Conservation (phyloP, 2,888 invertebrate species). For the Tetranychus piercei region DNA sequence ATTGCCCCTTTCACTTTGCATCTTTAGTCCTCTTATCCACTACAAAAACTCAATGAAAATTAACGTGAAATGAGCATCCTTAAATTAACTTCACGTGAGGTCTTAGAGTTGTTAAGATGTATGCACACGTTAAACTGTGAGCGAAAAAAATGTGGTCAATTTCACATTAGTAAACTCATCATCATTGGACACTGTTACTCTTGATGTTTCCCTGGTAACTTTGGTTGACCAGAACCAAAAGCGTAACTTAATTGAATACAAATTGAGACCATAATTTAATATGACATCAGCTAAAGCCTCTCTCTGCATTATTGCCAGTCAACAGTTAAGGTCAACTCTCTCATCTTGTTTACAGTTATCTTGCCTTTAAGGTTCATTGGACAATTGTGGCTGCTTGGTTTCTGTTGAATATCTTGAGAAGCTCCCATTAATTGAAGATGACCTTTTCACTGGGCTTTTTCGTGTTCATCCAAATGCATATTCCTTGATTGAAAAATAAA, state of each 20-base stretch:
- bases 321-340: not conserved
- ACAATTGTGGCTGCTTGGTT: not conserved
- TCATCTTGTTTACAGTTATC: not conserved
- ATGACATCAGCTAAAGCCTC: not conserved
- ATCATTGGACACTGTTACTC: not conserved
- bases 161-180: not conserved
- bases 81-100: not conserved
- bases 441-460: not conserved
- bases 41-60: not conserved
- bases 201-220: not conserved
- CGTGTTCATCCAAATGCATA: not conserved
- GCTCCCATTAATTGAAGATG: not conserved
- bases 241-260: slow-evolving; percentile 1
- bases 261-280: slow-evolving; percentile 1
- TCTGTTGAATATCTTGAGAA: not conserved
- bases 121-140: not conserved
- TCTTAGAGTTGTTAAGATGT: not conserved
- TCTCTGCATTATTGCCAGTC: not conserved
- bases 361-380: slow-evolving; percentile 1
- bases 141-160: not conserved
- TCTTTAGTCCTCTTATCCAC: not conserved
- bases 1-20: not conserved
- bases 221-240: not conserved
- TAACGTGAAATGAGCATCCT: not conserved
- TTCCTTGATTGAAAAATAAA: not conserved